Evolutionary conservation across 1,140 invertebrate genomes (phyloP).

Genomic region (Caerostris darwini): DNA sequence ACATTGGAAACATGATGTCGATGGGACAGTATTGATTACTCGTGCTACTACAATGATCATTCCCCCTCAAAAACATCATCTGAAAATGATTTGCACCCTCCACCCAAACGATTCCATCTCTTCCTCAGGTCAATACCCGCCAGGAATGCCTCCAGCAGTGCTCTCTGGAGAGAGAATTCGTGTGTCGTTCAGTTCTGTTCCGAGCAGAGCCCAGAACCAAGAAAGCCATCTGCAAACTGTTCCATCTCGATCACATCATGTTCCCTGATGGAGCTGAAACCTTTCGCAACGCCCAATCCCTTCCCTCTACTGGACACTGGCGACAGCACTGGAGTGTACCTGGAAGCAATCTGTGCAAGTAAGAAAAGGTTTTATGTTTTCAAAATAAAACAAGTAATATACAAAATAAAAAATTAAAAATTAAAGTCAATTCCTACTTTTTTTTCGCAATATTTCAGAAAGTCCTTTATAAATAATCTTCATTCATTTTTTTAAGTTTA

Average conservation of each 20-base stretch:
- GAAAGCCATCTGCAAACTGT: conserved; percentile 90
- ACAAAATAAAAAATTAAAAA: too few relatives aligned
- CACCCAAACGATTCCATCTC: neutral
- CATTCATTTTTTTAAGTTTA: too few relatives aligned
- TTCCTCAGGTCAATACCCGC: conserved; percentile 84
- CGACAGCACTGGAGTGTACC: conserved; percentile 92
- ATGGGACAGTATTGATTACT: too few relatives aligned
- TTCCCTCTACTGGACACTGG: conserved; percentile 95
- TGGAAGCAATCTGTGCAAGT: conserved; percentile 90
- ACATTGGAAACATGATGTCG: too few relatives aligned
- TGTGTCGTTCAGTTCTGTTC: conserved; percentile 94
- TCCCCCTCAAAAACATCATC: too few relatives aligned
- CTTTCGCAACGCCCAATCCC: conserved; percentile 88
- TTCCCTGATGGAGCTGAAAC: conserved; percentile 94
- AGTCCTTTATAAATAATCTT: too few relatives aligned
- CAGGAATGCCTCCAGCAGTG: conserved; percentile 93
- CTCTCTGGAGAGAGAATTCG: conserved; percentile 95
- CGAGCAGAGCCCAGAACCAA: conserved; percentile 81
- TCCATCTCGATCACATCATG: conserved; percentile 95
- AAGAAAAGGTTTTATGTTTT: neutral
- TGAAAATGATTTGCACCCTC: too few relatives aligned
- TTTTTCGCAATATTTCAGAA: too few relatives aligned
- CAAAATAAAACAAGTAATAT: too few relatives aligned
- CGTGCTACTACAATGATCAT: too few relatives aligned
- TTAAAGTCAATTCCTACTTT: too few relatives aligned